phyloP scores from a whole-genome alignment of 2,888 invertebrate species.

The Eilema sororculum region DNA sequence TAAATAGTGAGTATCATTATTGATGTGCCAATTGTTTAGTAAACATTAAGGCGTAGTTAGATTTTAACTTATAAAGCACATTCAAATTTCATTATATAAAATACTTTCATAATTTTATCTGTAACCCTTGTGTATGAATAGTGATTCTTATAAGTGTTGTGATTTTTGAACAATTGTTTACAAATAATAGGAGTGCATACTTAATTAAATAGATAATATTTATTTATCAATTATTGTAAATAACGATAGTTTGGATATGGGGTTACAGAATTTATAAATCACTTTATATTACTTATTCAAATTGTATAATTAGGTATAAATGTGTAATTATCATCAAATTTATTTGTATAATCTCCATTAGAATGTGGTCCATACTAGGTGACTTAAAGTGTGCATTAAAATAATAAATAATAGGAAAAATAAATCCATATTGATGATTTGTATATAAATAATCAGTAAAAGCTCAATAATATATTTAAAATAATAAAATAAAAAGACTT shows the following conservation, averaged over 20 bases:
- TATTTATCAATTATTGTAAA: constrained; percentile 53
- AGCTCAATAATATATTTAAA: constrained; percentile 80
- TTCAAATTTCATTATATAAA: constrained; percentile 52
- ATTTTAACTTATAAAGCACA: constrained; percentile 60
- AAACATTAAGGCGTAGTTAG: constrained; percentile 56
- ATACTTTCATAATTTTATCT: constrained; percentile 54
- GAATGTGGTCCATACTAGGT: constrained; percentile 86
- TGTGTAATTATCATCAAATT: constrained; percentile 38
- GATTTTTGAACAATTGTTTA: constrained; percentile 58
- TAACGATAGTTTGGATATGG: constrained; percentile 45
- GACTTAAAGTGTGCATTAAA: constrained; percentile 86
- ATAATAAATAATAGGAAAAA: constrained; percentile 73
- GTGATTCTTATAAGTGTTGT: constrained; percentile 72
- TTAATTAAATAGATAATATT: constrained; percentile 48
- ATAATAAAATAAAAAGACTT: constrained; percentile 81
- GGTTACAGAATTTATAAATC: constrained; percentile 55
- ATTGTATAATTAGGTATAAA: constrained; percentile 40
- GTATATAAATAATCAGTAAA: constrained; percentile 81
- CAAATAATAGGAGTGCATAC: constrained; percentile 43
- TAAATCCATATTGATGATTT: constrained; percentile 64
- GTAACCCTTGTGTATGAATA: constrained; percentile 58
- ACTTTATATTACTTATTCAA: constrained; percentile 43
- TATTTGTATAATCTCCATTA: constrained; percentile 69
- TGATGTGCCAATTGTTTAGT: constrained; percentile 67
- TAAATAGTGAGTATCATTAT: constrained; percentile 56